Conservation (phyloP, 92 coral and sea anemone genomes). For the Bergia sp. region DNA sequence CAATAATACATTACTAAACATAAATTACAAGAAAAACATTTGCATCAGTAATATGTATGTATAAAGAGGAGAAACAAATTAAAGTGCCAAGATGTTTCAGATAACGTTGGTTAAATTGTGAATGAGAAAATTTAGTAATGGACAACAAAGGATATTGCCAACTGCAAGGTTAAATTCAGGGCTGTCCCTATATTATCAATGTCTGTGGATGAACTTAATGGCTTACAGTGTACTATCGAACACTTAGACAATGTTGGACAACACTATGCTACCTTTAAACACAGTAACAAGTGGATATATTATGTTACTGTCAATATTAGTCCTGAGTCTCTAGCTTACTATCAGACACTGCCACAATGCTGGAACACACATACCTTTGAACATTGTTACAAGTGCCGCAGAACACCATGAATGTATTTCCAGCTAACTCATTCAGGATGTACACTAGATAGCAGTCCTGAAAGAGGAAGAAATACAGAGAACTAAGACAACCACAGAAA, state of each 20-base stretch:
- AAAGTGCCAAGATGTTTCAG: no score
- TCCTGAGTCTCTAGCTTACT: background rate
- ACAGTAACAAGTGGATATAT: slow-evolving; percentile 71
- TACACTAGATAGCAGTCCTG: slow-evolving; percentile 97
- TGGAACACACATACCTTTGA: slow-evolving; percentile 67
- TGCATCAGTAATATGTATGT: background rate
- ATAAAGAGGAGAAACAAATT: no score
- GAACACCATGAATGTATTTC: slow-evolving; percentile 98
- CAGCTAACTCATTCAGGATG: slow-evolving; percentile 93
- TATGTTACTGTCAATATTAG: background rate
- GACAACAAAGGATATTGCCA: no score
- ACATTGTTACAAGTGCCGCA: slow-evolving; percentile 99
- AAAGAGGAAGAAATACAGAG: background rate
- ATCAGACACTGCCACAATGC: background rate
- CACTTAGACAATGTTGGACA: background rate
- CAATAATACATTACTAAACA: background rate
- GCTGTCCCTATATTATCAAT: no score
- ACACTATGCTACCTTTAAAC: slow-evolving; percentile 72
- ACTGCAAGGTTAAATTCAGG: no score
- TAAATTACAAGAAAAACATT: background rate
- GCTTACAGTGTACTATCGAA: background rate
- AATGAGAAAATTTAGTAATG: no score
- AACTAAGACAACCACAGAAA: background rate
- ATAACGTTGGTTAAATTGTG: background rate
- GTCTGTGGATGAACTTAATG: no score